Evolutionary conservation across 2,888 invertebrate genomes (phyloP), one percentile per base, ranked within the genome.

Genomic region (Rhagium mordax): DNA sequence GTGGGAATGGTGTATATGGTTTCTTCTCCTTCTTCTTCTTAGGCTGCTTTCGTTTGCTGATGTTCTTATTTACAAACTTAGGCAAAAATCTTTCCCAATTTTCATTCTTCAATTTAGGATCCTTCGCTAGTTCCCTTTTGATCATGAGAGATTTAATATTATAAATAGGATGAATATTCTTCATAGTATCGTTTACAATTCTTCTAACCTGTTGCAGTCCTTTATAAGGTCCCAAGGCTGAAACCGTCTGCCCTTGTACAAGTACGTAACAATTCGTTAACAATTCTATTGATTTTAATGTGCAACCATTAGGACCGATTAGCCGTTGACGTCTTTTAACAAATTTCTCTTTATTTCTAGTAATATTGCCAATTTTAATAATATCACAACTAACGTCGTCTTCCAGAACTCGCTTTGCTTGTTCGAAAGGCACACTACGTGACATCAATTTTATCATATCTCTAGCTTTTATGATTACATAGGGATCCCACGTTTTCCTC

Each of bases 61-160:
- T 92, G 89, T 95, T 98, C 87, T 98, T 96, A 78, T 89, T 93
- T 70, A 92, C 92, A 87, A 98, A 98, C 83, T 97, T 96, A 0
- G 99, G 99, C 79, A 99, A 88, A 88, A 98, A 99, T 77, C 98
- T 90, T 47, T 97, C 96, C 99, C 99, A 99, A 86, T 95, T 97
- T 87, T 98, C 98, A 87, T 96, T 93, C 86, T 94, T 95, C 68
- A 99, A 87, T 83, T 93, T 94, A 0, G 98, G 95, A 89, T 99
- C 97, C 88, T 98, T 98, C 82, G 95, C 94, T 70, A 99, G 88
- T 88, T 99, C 98, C 80, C 94, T 91, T 87, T 99, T 99, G 64
- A 99, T 98, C 98, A 99, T 99, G 64, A 99, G 88, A 1, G 96
- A 95, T 89, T 98, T 96, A 0, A 99, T 98, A 84, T 98, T 98